A percentile compares a stretch with the other conserved stretches of the same genome.
Conservation (phyloP, 2,888 invertebrate species). For the Spilosoma lubricipeda region DNA sequence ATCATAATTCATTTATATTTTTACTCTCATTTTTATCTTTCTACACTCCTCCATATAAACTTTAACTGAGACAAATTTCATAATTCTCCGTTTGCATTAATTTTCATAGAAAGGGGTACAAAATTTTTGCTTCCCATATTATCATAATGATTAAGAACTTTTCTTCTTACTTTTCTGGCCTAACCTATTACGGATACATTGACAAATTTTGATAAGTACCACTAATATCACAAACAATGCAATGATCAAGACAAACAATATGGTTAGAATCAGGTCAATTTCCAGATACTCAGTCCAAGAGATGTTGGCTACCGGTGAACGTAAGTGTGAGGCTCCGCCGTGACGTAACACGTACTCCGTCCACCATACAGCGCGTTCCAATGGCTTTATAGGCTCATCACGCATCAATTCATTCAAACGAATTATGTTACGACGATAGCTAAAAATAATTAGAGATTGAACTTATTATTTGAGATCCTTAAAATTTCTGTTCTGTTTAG, state of each 20-base stretch:
- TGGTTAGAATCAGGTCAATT: slow-evolving; percentile 20
- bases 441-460: slow-evolving; percentile 36
- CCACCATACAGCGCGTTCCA: slow-evolving; percentile 14
- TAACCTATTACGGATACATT: neutral
- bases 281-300: slow-evolving; percentile 15
- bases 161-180: neutral
- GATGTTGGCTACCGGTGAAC: slow-evolving; percentile 6
- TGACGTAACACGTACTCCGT: slow-evolving; percentile 11
- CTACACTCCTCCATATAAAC: no score
- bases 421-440: slow-evolving; percentile 29
- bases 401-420: slow-evolving; percentile 1
- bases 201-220: neutral
- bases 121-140: no score
- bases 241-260: neutral
- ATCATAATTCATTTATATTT: no score
- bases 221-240: neutral
- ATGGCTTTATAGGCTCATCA: slow-evolving; percentile 26
- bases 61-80: no score
- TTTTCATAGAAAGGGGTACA: no score
- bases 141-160: neutral
- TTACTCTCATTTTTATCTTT: no score
- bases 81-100: no score
- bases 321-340: slow-evolving; percentile 1
- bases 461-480: neutral
- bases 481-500: neutral